phyloP scores from a whole-genome alignment of 1,140 invertebrate genomes.

The Caenorhabditis tropicalis region DNA sequence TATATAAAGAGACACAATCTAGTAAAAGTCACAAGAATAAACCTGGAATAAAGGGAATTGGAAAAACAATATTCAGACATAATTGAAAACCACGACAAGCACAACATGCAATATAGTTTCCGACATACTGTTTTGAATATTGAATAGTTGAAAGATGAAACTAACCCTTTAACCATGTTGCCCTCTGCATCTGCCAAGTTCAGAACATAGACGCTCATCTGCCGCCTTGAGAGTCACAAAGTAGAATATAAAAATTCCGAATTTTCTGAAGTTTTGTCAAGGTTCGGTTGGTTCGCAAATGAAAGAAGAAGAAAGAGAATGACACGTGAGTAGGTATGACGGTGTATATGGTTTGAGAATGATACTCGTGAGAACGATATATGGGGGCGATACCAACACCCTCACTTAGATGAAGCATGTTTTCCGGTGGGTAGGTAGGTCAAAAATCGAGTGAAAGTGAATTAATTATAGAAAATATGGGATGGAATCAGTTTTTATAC shows the following conservation, averaged over 20 bases:
- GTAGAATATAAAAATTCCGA: slow-evolving; percentile 1
- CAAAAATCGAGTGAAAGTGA: not conserved
- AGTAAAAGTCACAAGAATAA: not conserved
- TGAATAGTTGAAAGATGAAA: not conserved
- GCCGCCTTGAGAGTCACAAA: slow-evolving; percentile 32
- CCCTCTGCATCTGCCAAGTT: slow-evolving; percentile 50
- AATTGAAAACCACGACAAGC: not conserved
- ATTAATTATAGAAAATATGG: no score
- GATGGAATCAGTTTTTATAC: no score
- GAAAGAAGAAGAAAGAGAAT: not conserved
- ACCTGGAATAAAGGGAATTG: not conserved
- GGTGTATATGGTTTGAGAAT: not conserved
- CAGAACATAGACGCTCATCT: slow-evolving; percentile 47
- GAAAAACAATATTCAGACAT: not conserved
- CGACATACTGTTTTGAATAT: not conserved
- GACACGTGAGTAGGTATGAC: slow-evolving; percentile 18
- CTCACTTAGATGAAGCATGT: not conserved
- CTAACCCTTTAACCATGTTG: slow-evolving; percentile 46
- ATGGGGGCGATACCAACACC: not conserved
- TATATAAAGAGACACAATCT: not conserved
- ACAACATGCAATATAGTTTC: not conserved
- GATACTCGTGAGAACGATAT: slow-evolving; percentile 14
- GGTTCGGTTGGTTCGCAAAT: not conserved
- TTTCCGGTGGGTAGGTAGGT: not conserved
- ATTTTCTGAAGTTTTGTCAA: not conserved